Evolutionary conservation across 2,888 invertebrate genomes (phyloP), one percentile per base, ranked within the genome.

Genomic region (Idaea aversata): DNA sequence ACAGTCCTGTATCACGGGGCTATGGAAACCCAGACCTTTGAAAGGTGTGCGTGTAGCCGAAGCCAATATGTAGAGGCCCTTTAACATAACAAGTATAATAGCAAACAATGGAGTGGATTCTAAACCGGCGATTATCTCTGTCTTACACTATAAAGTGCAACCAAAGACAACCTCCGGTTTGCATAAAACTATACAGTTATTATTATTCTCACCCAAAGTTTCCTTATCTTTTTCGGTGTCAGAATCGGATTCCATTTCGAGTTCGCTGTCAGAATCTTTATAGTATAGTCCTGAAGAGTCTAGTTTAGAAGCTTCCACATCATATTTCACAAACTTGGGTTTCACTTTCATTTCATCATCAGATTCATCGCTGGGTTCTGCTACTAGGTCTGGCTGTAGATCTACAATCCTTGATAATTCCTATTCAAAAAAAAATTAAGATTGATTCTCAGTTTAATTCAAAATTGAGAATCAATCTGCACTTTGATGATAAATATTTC

Each of bases 201-300:
- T 59, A 61, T 57, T 59, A 25, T 38, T 10, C 61, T 75, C 84
- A 94, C 94, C 94, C 78, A 95, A 86, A 13, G 94, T 89, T 74
- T 94, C 94, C 71, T 94, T 93, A 71, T 92, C 93, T 61, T 89
- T 88, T 68, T 94, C 93, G 64, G 87, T 91, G 61, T 95, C 94
- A 59, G 93, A 93, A 72, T 92, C 93, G 34, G 91, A 90, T 76
- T 95, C 94, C 90, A 94, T 86, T 86, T 95, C 95, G 4, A 95
- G 75, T 80, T 95, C 95, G 76, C 94, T 94, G 74, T 95, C 95
- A 0, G 95, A 94, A 81, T 95, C 95, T 71, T 92, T 95, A 75
- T 96, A 96, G 81, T 94, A 96, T 25, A 95, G 86, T 16, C 96
- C 96, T 38, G 95, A 95, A 69, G 95, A 95, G 75, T 96, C 95